Conservation (phyloP, 2,797 vertebrate species). For the Sebastes paucispinis region DNA sequence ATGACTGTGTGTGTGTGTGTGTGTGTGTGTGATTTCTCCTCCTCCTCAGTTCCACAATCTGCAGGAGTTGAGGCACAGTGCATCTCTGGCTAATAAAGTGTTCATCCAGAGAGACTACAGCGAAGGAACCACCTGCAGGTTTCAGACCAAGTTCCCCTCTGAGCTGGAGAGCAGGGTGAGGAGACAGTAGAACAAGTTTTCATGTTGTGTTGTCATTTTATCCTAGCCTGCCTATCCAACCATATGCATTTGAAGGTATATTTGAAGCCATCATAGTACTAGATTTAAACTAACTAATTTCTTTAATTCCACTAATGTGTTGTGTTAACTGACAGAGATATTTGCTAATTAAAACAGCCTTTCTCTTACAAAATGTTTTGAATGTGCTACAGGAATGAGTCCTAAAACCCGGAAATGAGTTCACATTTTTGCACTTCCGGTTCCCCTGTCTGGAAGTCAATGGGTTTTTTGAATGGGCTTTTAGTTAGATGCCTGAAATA, state of each 20-base stretch:
- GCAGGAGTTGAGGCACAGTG: slow-evolving; percentile 92
- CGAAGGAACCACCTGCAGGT: slow-evolving; percentile 94
- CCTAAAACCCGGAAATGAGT: no score
- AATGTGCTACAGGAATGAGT: background rate
- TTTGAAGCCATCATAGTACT: background rate
- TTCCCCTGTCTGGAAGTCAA: no score
- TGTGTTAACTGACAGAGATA: background rate
- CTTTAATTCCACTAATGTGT: background rate
- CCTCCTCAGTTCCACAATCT: slow-evolving; percentile 82
- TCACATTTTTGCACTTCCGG: fast-evolving
- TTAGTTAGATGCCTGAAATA: no score
- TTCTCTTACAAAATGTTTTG: background rate
- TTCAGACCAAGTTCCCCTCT: slow-evolving; percentile 96
- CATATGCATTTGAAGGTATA: background rate
- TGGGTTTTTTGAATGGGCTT: no score
- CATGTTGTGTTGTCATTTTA: background rate
- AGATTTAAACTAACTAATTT: background rate
- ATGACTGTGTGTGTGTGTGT: background rate
- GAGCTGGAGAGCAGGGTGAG: slow-evolving; percentile 96
- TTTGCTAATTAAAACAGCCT: background rate
- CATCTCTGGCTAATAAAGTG: slow-evolving; percentile 94
- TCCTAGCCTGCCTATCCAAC: background rate
- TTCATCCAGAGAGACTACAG: slow-evolving; percentile 98
- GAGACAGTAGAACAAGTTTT: background rate
- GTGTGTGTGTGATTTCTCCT: background rate